Evolutionary conservation across 2,888 invertebrate genomes (phyloP).

Genomic region (Diplazon laetatorius): DNA sequence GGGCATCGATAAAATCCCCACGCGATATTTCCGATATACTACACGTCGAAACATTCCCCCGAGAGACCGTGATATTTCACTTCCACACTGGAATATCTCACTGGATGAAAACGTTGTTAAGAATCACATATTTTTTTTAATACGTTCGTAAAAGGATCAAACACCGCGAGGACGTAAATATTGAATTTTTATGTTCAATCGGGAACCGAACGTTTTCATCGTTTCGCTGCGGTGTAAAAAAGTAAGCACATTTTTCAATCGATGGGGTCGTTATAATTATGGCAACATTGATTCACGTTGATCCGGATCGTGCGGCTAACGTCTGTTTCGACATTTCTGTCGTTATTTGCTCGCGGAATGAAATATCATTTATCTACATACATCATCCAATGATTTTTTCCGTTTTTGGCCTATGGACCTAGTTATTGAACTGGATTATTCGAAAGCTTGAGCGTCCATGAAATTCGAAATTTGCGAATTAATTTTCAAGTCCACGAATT

Average conservation of each 20-base stretch:
- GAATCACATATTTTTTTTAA: not conserved
- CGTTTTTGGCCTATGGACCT: constrained; percentile 25
- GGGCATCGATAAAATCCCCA: constrained; percentile 32
- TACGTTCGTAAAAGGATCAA: not conserved
- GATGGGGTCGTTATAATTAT: not conserved
- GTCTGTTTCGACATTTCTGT: not conserved
- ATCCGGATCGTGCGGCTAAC: not conserved
- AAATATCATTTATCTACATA: constrained; percentile 23
- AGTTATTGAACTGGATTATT: constrained; percentile 9
- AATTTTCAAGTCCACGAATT: constrained; percentile 31
- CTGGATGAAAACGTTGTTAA: not conserved
- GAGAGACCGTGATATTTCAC: no score
- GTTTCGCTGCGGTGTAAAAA: not conserved
- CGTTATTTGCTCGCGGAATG: constrained; percentile 2
- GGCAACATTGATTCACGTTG: not conserved
- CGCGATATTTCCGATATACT: no score
- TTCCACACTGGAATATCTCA: no score
- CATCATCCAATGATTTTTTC: constrained; percentile 2
- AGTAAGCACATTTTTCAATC: not conserved
- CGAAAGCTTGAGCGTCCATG: constrained; percentile 7
- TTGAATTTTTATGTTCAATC: not conserved
- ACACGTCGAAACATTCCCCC: no score
- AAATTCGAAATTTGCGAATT: constrained; percentile 20
- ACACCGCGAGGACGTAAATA: not conserved
- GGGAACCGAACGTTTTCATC: not conserved